A percentile compares a stretch with the other conserved stretches of the same genome.
These are phyloP conservation scores for Calliphora vomitoria DNA, from an alignment of 2,888 invertebrate genomes.

Conservation along the genomic window DNA sequence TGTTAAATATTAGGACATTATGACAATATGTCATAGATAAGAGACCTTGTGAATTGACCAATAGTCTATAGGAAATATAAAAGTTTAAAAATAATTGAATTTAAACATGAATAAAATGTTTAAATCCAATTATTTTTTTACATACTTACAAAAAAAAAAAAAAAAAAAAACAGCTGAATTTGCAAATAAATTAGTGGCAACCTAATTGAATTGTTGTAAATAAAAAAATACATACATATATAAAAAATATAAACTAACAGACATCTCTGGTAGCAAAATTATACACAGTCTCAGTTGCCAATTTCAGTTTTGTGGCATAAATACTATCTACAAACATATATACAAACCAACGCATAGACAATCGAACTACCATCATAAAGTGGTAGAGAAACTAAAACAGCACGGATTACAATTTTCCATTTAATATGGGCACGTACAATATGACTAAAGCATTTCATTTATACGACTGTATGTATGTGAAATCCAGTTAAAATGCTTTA, in stretches of 20 bases:
- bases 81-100: too few species aligned
- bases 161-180: background rate
- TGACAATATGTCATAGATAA: too few species aligned
- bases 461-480: background rate
- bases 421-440: slow-evolving; percentile 36
- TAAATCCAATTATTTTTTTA: too few species aligned
- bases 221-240: background rate
- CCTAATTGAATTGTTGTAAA: background rate
- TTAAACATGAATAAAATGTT: too few species aligned
- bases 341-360: background rate
- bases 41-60: too few species aligned
- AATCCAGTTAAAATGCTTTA: slow-evolving; percentile 29
- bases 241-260: background rate
- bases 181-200: background rate
- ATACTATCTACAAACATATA: background rate
- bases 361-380: slow-evolving; percentile 3
- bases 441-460: slow-evolving; percentile 35
- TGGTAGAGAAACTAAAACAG: slow-evolving; percentile 14
- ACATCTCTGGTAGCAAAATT: background rate
- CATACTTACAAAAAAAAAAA: too few species aligned
- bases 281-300: slow-evolving; percentile 11
- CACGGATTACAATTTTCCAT: slow-evolving; percentile 25
- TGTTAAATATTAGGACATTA: too few species aligned
- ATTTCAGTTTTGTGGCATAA: slow-evolving; percentile 10
- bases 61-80: too few species aligned